Evolutionary conservation across 2,888 invertebrate genomes (phyloP).

Genomic region (Ectropis crepuscularia): DNA sequence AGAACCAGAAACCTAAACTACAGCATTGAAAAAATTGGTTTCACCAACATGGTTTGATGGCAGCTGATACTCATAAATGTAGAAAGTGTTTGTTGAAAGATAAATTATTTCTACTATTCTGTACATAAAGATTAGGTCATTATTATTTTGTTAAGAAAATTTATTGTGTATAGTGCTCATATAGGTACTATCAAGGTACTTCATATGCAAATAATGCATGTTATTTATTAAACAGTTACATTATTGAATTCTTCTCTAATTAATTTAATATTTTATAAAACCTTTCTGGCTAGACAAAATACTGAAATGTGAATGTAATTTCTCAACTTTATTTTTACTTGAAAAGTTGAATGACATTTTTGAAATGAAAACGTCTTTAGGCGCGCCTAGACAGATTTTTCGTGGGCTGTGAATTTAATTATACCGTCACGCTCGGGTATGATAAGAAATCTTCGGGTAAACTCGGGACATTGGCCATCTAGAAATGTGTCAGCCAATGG

Average conservation of each 20-base stretch:
- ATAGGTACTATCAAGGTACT: constrained; percentile 11
- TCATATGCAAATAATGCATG: constrained; percentile 18
- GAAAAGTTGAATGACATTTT: no score
- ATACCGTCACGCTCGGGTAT: no score
- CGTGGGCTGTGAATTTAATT: no score
- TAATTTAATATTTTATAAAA: not conserved
- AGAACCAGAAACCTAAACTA: constrained; percentile 29
- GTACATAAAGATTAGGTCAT: constrained; percentile 9
- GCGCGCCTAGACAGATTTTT: no score
- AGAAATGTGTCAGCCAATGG: no score
- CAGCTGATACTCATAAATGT: not conserved
- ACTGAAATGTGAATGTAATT: no score
- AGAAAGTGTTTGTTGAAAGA: constrained; percentile 4
- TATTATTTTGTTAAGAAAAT: constrained; percentile 14
- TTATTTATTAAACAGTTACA: constrained; percentile 22
- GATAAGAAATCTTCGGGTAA: no score
- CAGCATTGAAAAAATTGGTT: constrained; percentile 1
- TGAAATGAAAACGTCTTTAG: no score
- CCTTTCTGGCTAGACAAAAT: no score
- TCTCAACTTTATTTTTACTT: no score
- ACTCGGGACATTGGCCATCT: no score
- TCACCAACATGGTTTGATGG: not conserved
- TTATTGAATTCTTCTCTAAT: constrained; percentile 1
- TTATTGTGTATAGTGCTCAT: constrained; percentile 9
- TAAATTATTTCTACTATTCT: constrained; percentile 11